These are phyloP conservation scores for Fundulus diaphanus DNA, from an alignment of 2,797 vertebrate genomes.

Conservation along the genomic window DNA sequence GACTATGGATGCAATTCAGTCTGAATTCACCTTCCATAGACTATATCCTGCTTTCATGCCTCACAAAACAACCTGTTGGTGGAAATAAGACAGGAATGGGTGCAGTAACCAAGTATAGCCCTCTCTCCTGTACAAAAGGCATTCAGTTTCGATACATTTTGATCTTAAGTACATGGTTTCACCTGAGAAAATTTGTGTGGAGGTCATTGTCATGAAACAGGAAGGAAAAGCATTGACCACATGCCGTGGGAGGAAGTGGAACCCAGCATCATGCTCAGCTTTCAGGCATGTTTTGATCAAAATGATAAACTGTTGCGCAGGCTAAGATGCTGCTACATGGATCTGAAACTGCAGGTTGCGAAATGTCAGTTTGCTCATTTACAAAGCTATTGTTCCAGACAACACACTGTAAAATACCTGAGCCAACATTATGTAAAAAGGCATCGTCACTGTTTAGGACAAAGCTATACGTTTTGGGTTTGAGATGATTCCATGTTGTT, in stretches of 20 bases:
- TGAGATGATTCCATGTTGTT: background rate
- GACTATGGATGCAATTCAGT: no score
- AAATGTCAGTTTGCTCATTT: background rate
- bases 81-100: no score
- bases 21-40: no score
- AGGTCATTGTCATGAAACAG: constrained; percentile 1
- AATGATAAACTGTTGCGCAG: background rate
- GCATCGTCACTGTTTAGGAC: background rate
- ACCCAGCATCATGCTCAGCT: background rate
- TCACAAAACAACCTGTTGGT: no score
- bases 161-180: no score
- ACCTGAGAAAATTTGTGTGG: background rate
- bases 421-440: background rate
- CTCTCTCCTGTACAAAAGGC: no score
- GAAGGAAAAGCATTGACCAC: background rate
- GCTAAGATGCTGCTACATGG: background rate
- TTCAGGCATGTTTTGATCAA: background rate
- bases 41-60: no score
- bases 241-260: constrained; percentile 5
- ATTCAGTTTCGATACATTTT: no score
- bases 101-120: no score
- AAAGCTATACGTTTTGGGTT: background rate
- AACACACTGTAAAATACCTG: background rate
- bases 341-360: background rate
- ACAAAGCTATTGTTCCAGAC: background rate